Evolutionary conservation across 2,888 invertebrate species (phyloP).

Genomic region (Drosophila affinis): DNA sequence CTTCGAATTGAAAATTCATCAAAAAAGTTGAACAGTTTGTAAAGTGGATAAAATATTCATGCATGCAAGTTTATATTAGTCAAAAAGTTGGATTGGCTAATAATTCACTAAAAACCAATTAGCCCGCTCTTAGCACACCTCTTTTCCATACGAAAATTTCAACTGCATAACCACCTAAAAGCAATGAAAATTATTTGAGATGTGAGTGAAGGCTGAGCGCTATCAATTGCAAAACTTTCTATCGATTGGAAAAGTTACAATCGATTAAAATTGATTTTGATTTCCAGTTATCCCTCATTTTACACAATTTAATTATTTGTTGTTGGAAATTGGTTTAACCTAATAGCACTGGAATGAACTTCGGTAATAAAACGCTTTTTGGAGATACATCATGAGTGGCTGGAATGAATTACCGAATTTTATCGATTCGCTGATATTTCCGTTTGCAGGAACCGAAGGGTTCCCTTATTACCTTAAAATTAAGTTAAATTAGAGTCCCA

Average conservation of each 20-base stretch:
- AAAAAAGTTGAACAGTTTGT: constrained; percentile 70
- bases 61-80: constrained; percentile 75
- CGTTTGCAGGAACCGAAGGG: too few relatives aligned
- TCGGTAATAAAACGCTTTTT: constrained; percentile 24
- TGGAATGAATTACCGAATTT: too few relatives aligned
- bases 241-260: not conserved
- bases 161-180: not conserved
- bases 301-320: not conserved
- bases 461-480: too few relatives aligned
- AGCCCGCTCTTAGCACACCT: constrained; percentile 42
- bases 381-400: constrained; percentile 2
- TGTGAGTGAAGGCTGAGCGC: not conserved
- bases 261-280: not conserved
- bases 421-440: too few relatives aligned
- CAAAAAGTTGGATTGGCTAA: constrained; percentile 73
- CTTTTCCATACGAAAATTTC: constrained; percentile 15
- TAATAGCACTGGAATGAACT: constrained; percentile 29
- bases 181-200: not conserved
- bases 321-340: not conserved
- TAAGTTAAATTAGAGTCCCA: too few relatives aligned
- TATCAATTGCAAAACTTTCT: not conserved
- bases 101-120: constrained; percentile 73
- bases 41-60: constrained; percentile 77
- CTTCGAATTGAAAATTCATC: constrained; percentile 80
- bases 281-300: not conserved